phyloP scores from a whole-genome alignment of 2,888 invertebrate species.

The Glyphotaelius pellucidus region DNA sequence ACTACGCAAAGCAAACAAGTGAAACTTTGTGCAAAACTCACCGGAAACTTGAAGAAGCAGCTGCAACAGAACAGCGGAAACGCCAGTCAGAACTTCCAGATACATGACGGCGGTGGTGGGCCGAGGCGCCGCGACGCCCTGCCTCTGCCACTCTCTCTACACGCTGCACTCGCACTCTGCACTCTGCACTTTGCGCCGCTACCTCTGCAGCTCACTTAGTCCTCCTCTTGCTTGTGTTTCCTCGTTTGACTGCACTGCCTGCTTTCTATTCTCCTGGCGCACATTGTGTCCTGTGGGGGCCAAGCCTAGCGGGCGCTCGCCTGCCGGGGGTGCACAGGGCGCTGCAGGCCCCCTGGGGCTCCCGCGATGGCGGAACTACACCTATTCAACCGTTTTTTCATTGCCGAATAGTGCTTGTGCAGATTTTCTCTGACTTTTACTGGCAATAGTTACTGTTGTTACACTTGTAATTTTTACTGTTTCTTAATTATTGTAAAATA shows the following conservation, averaged over 20 bases:
- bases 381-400: neutral
- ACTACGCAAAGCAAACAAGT: slow-evolving; percentile 26
- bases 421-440: neutral
- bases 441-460: neutral
- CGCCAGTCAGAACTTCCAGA: slow-evolving; percentile 64
- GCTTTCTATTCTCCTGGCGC: slow-evolving; percentile 55
- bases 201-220: slow-evolving; percentile 56
- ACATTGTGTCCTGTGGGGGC: slow-evolving; percentile 56
- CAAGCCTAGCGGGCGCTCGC: slow-evolving; percentile 33
- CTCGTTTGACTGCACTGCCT: slow-evolving; percentile 55
- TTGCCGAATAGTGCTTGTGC: neutral
- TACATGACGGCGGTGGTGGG: slow-evolving; percentile 59
- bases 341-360: neutral
- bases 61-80: slow-evolving; percentile 65
- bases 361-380: neutral
- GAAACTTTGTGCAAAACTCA: slow-evolving; percentile 63
- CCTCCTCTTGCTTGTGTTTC: slow-evolving; percentile 49
- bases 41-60: slow-evolving; percentile 65
- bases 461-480: neutral
- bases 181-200: slow-evolving; percentile 10
- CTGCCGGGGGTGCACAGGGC: neutral
- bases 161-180: slow-evolving; percentile 11
- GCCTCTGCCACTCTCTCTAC: slow-evolving; percentile 41
- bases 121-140: slow-evolving; percentile 34
- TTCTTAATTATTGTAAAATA: neutral